Conservation (phyloP, 2,113 vertebrate species). For the Alaudala cheleensis region DNA sequence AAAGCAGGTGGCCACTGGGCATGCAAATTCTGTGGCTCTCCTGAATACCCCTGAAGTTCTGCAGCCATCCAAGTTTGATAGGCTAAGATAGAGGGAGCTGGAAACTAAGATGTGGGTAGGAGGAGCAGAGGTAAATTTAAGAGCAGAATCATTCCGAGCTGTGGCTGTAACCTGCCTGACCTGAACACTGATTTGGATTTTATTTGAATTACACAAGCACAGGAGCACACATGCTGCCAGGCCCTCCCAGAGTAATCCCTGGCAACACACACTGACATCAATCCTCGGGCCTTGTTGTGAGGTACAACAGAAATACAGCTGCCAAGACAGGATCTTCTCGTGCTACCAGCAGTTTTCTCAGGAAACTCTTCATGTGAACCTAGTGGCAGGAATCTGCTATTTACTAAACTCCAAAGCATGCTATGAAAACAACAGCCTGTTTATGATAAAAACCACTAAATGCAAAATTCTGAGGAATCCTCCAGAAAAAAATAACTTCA, state of each 20-base stretch:
- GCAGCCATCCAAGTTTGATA: not conserved
- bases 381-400: not conserved
- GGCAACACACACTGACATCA: not conserved
- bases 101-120: not conserved
- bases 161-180: not conserved
- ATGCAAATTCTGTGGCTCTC: accelerated
- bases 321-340: not conserved
- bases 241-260: not conserved
- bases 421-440: not conserved
- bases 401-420: not conserved
- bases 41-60: not conserved
- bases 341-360: not conserved
- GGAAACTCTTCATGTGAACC: not conserved
- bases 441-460: not conserved
- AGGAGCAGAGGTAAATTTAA: not conserved
- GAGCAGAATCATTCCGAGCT: accelerated
- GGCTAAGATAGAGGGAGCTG: not conserved
- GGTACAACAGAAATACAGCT: not conserved
- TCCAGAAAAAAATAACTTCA: not conserved
- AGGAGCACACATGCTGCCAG: not conserved
- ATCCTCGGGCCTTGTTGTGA: not conserved
- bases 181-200: not conserved
- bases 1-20: not conserved
- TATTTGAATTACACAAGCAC: not conserved
- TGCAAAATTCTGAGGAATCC: not conserved